Evolutionary conservation across 2,113 vertebrate genomes (phyloP).

Genomic region (Nibea albiflora): DNA sequence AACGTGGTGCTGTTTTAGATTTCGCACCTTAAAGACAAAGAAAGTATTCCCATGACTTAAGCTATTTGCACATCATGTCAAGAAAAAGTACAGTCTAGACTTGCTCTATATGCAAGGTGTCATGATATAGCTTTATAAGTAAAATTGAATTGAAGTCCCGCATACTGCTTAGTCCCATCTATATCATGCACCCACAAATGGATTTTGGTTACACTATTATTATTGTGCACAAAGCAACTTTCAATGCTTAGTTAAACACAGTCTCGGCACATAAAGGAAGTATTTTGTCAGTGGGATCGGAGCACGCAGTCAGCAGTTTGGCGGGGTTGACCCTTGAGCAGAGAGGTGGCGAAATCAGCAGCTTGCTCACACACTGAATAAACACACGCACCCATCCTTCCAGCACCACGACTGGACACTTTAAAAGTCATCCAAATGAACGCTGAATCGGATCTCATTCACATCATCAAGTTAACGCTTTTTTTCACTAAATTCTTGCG

Average conservation of each 20-base stretch:
- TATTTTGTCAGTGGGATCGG: not conserved
- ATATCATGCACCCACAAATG: not conserved
- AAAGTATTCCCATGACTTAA: not conserved
- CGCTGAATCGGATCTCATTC: not conserved
- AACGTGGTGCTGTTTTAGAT: not conserved
- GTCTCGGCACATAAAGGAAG: not conserved
- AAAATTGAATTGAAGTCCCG: too few species aligned
- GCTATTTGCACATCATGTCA: not conserved
- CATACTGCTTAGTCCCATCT: not conserved
- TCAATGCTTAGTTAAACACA: not conserved
- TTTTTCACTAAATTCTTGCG: not conserved
- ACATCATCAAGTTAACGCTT: not conserved
- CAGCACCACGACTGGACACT: not conserved
- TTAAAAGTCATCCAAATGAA: not conserved
- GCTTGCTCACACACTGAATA: not conserved
- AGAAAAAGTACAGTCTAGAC: not conserved
- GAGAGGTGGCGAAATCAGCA: not conserved
- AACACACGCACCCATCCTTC: not conserved
- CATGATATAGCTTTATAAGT: too few species aligned
- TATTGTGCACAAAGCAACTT: not conserved
- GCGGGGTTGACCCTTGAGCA: not conserved
- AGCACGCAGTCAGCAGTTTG: not conserved
- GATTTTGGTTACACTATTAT: not conserved
- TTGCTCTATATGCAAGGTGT: too few species aligned
- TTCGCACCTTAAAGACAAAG: not conserved